phyloP scores from a whole-genome alignment of 1,140 invertebrate species.

The Melipona quadrifasciata region DNA sequence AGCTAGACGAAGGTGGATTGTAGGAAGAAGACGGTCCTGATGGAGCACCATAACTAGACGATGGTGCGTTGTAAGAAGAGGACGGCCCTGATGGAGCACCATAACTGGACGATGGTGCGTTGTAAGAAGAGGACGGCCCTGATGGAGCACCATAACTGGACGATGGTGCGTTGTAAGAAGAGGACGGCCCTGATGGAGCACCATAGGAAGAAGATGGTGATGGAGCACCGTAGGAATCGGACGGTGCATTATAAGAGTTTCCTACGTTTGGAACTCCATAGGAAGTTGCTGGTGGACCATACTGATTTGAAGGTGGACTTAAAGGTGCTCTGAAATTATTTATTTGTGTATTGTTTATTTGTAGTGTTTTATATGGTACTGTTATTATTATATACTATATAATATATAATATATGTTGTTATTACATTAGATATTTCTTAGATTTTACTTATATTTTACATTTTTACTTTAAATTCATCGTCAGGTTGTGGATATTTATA shows the following conservation, averaged over 20 bases:
- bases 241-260: slow-evolving; percentile 54
- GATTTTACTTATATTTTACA: no score
- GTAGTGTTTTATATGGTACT: neutral
- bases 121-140: slow-evolving; percentile 37
- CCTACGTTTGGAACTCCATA: slow-evolving; percentile 55
- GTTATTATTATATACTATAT: neutral
- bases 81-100: slow-evolving; percentile 32
- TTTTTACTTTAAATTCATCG: no score
- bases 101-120: neutral
- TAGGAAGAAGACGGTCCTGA: slow-evolving; percentile 36
- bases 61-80: slow-evolving; percentile 39
- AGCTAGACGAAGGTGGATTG: slow-evolving; percentile 4
- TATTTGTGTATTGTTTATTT: neutral
- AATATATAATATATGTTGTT: neutral
- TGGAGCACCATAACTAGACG: slow-evolving; percentile 40
- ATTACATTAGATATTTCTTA: no score
- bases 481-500: neutral
- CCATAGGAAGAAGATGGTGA: slow-evolving; percentile 29
- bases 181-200: slow-evolving; percentile 24
- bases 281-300: slow-evolving; percentile 53
- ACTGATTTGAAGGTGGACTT: slow-evolving; percentile 44
- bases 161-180: slow-evolving; percentile 47
- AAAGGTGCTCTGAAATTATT: slow-evolving; percentile 48
- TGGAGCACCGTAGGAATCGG: slow-evolving; percentile 61
- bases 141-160: slow-evolving; percentile 45